These are phyloP conservation scores for Dasysyrphus tricinctus DNA, from an alignment of 2,888 invertebrate species.

Conservation along the genomic window DNA sequence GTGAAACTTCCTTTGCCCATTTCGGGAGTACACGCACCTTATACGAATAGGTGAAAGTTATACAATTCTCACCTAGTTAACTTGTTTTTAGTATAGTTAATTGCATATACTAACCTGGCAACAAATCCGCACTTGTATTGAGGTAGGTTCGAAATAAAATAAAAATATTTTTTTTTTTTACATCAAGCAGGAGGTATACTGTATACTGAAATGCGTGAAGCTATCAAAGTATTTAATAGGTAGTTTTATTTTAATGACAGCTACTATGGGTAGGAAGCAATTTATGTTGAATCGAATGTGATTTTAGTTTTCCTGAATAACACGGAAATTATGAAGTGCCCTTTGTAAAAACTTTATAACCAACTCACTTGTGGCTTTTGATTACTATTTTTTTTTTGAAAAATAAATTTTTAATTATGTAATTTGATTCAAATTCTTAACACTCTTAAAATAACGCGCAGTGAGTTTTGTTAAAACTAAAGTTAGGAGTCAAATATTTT, in stretches of 20 bases:
- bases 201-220: neutral
- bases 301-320: neutral
- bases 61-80: slow-evolving; percentile 58
- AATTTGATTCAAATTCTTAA: too few species aligned
- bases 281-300: neutral
- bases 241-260: neutral
- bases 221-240: neutral
- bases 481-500: too few species aligned
- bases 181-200: neutral
- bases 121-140: slow-evolving; percentile 28
- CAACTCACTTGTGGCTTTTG: too few species aligned
- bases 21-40: slow-evolving; percentile 33
- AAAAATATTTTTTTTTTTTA: neutral
- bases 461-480: too few species aligned
- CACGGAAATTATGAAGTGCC: neutral
- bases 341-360: neutral
- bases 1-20: slow-evolving; percentile 53
- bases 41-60: slow-evolving; percentile 58
- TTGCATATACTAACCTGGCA: slow-evolving; percentile 49
- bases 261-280: neutral
- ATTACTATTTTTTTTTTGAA: too few species aligned
- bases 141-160: neutral
- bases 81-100: slow-evolving; percentile 41
- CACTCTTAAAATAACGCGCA: too few species aligned
- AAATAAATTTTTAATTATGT: too few species aligned